These are phyloP conservation scores for Eretmochelys imbricata DNA, from an alignment of 2,113 vertebrate species.

Conservation along the genomic window DNA sequence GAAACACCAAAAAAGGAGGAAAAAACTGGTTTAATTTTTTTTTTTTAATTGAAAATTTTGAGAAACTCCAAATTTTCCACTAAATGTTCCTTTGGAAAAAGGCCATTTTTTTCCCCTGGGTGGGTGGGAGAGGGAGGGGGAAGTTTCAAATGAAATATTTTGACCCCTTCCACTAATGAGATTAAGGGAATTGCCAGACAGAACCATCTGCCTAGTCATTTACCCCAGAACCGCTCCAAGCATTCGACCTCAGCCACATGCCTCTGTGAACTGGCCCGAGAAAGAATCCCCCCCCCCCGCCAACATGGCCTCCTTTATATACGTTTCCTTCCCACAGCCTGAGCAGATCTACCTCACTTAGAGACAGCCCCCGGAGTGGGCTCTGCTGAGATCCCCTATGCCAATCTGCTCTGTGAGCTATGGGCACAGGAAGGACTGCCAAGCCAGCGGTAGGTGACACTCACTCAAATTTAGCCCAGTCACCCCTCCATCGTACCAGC, in stretches of 20 bases:
- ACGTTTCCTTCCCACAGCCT: rapidly evolving
- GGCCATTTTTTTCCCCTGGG: conserved; percentile 25
- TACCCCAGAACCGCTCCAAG: conserved; percentile 40
- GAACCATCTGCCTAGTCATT: conserved; percentile 73
- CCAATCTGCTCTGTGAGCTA: rapidly evolving
- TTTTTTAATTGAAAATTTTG: neutral
- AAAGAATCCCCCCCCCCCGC: neutral
- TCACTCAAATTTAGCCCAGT: neutral
- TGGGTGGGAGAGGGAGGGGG: conserved; percentile 6
- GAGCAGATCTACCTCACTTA: neutral
- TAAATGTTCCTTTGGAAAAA: neutral
- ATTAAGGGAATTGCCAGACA: conserved; percentile 73
- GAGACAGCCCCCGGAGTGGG: neutral
- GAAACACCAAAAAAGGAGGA: neutral
- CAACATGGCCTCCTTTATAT: neutral
- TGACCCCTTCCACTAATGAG: conserved; percentile 62
- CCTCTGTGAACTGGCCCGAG: conserved; percentile 13
- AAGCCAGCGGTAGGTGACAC: neutral
- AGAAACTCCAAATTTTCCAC: neutral
- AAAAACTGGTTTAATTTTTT: too few species aligned
- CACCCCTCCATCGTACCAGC: neutral
- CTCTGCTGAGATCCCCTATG: rapidly evolving
- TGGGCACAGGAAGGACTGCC: neutral
- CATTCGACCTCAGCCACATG: conserved; percentile 18
- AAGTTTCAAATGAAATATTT: conserved; percentile 61